These are phyloP conservation scores for Allenopithecus nigroviridis DNA, from an alignment of 2,797 vertebrate species.

Conservation along the genomic window DNA sequence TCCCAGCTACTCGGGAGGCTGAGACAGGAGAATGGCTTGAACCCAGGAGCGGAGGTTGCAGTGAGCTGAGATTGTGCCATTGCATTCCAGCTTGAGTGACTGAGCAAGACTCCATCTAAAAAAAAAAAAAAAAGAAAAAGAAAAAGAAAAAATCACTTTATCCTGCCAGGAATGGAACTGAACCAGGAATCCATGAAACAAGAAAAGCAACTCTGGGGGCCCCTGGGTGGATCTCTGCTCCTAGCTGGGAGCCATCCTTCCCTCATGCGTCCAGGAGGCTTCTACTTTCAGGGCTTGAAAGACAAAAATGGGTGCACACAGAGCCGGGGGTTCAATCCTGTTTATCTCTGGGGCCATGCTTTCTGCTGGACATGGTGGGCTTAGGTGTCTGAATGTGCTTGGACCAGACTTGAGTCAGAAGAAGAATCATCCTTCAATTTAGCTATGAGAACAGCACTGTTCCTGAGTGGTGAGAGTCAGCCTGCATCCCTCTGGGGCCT, in stretches of 20 bases:
- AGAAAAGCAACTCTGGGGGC: neutral
- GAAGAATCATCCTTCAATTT: neutral
- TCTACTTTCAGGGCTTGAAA: neutral
- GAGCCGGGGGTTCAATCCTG: neutral
- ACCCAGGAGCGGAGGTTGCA: neutral
- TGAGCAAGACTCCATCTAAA: accelerated
- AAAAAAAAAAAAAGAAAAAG: too few species aligned
- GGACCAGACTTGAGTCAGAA: neutral
- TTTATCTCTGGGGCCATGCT: neutral
- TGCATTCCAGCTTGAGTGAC: neutral
- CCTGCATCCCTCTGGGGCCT: neutral
- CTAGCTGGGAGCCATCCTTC: neutral
- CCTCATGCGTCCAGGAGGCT: neutral
- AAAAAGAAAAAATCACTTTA: neutral
- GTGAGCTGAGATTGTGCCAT: accelerated
- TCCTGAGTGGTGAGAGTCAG: too few species aligned
- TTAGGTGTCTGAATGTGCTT: neutral
- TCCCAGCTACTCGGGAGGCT: neutral
- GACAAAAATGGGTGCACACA: neutral
- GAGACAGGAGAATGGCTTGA: neutral
- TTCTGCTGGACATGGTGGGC: neutral
- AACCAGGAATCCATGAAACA: neutral
- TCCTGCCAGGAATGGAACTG: neutral
- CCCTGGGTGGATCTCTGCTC: neutral
- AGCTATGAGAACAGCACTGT: neutral